Evolutionary conservation across 2,113 vertebrate genomes (phyloP), one percentile per base, ranked within the genome.

Genomic region (Austrofundulus limnaeus): DNA sequence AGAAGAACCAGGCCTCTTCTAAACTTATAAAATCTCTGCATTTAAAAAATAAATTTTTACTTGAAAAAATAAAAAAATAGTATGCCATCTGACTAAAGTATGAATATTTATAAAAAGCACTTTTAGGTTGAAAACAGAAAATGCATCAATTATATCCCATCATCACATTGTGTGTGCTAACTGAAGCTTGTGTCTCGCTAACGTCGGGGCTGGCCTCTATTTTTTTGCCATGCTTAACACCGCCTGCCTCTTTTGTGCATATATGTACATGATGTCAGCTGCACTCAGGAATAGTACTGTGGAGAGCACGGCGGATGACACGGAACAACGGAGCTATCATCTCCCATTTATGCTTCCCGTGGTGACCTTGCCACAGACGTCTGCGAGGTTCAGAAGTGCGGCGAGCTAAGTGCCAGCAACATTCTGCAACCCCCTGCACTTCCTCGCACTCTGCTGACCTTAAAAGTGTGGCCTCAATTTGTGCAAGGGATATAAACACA

Each of bases 181-280:
- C 80, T 91, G 85, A 91, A 91, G 90, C 90, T 85, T 89, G 86
- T 77, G 86, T 91, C 82, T 88, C 80, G 83, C 85, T 83, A 83
- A 83, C 61, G 56, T 62, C 56, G 28, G 65, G n/a, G 43, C 61
- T 4, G 23, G 53, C 41, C 64, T 78, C 78, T 86, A 77, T 85
- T 82, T 34, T n/a, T 85, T 79, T 45, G 42, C 54, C 48, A 41
- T 11, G 19, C 52, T 59, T 34, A 69, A 68, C 57, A 48, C 34
- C 2, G 64, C 75, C 63, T 38, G 61, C 79, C 72, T 87, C 76
- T 78, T 83, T 88, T 88, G 80, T 90, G 83, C 57, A 49, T 55
- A 75, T 63, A 78, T 52, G 80, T 74, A 11, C 71, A 67, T 25
- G 56, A 75, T 84, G 87, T 92, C 89, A 83, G 77, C 70, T 77